Percentiles rank a stretch among this genome's conserved stretches.
Conservation (phyloP, 2,113 vertebrate species). For the Myocastor coypus region DNA sequence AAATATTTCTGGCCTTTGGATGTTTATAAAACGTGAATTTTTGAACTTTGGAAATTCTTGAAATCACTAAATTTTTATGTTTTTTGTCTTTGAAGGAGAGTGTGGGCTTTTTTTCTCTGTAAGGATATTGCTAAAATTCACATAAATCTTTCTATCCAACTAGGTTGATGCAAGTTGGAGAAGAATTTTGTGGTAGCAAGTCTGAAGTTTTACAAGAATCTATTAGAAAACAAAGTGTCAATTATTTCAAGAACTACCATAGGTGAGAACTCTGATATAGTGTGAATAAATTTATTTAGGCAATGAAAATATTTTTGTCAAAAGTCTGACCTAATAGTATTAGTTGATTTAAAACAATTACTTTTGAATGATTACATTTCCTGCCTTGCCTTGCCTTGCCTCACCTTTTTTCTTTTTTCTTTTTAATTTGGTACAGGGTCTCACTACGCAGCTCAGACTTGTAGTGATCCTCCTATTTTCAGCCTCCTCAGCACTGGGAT, state of each 20-base stretch:
- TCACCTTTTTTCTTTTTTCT: too few relatives aligned
- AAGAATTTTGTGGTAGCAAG: constrained; percentile 98
- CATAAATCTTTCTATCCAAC: constrained; percentile 55
- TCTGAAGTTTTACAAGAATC: constrained; percentile 99
- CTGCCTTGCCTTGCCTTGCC: background rate
- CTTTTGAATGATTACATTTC: constrained; percentile 41
- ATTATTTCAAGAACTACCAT: constrained; percentile 99
- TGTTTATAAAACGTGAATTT: constrained; percentile 44
- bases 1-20: constrained; percentile 46
- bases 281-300: background rate
- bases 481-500: too few relatives aligned
- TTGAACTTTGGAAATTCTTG: constrained; percentile 35
- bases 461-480: too few relatives aligned
- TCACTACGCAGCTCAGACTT: too few relatives aligned
- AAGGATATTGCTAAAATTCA: constrained; percentile 46
- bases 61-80: constrained; percentile 5
- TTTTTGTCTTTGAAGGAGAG: constrained; percentile 41
- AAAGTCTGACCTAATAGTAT: background rate
- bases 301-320: background rate
- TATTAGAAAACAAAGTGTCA: constrained; percentile 97
- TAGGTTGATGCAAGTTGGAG: constrained; percentile 98
- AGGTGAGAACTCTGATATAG: constrained; percentile 88
- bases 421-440: too few relatives aligned
- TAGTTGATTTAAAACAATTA: constrained; percentile 54
- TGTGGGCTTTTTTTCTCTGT: background rate